Conservation (phyloP, 2,797 vertebrate genomes). For the Coregonus suidteri region DNA sequence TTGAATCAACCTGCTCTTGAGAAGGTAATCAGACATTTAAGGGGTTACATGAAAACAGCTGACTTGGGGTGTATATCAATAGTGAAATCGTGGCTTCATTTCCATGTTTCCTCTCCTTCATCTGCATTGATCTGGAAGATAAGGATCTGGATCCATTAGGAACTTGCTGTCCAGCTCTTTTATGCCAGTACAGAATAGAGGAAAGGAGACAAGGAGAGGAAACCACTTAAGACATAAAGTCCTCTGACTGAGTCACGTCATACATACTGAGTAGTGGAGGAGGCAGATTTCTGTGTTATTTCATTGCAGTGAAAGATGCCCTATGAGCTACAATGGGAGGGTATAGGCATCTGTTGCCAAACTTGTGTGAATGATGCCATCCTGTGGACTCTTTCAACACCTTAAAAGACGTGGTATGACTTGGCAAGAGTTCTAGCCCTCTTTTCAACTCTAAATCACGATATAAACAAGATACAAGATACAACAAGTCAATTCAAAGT, state of each 20-base stretch:
- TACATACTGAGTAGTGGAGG: no score
- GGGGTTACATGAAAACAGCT: neutral
- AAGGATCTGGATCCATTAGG: neutral
- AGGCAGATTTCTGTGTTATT: neutral
- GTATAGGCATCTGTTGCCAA: constrained; percentile 33
- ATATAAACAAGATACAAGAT: neutral
- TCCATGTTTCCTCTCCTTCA: neutral
- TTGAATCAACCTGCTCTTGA: neutral
- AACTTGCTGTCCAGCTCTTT: neutral
- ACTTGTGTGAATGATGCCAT: constrained; percentile 67
- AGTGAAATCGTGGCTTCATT: neutral
- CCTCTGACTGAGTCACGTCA: no score
- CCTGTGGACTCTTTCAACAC: constrained; percentile 59
- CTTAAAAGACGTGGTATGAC: constrained; percentile 1
- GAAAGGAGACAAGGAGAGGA: neutral
- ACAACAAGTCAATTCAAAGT: no score
- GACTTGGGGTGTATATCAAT: neutral
- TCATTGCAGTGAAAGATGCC: neutral
- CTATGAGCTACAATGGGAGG: neutral
- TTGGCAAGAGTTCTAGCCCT: neutral
- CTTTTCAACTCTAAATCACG: neutral
- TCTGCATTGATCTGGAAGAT: neutral
- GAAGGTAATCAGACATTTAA: neutral
- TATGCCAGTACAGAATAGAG: neutral
- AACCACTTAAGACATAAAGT: neutral